Conservation (phyloP, 2,888 invertebrate genomes). For the Epistrophella euchroma region DNA sequence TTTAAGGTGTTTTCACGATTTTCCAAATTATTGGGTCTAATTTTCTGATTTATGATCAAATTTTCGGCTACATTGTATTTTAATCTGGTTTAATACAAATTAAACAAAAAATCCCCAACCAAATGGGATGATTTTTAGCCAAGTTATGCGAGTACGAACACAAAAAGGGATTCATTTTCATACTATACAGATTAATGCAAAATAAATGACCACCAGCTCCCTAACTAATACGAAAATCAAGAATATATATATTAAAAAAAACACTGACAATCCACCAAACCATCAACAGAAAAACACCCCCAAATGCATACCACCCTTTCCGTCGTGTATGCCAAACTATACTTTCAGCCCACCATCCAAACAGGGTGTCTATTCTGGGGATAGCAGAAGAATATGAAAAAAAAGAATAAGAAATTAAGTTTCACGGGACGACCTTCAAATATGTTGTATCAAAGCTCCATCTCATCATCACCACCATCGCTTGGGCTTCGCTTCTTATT, state of each 20-base stretch:
- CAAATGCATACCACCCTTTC: conserved; percentile 19
- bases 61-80: too few relatives aligned
- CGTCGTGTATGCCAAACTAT: neutral
- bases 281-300: neutral
- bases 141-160: too few relatives aligned
- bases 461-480: conserved; percentile 37
- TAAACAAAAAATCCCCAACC: too few relatives aligned
- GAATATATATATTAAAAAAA: conserved; percentile 14
- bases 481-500: conserved; percentile 3
- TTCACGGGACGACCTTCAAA: conserved; percentile 73
- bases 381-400: conserved; percentile 15
- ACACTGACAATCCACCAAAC: neutral
- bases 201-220: neutral
- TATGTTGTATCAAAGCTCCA: conserved; percentile 64
- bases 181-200: too few relatives aligned
- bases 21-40: too few relatives aligned
- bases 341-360: neutral
- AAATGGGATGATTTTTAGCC: too few relatives aligned
- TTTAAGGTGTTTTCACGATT: too few relatives aligned
- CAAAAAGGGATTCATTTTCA: too few relatives aligned
- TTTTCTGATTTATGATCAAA: too few relatives aligned
- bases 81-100: too few relatives aligned
- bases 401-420: conserved; percentile 57
- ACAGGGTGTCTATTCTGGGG: conserved; percentile 21
- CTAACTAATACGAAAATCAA: neutral